A percentile compares a stretch with the other conserved stretches of the same genome.
Evolutionary conservation across 2,113 vertebrate genomes (phyloP).

Genomic region (Centropus bengalensis): DNA sequence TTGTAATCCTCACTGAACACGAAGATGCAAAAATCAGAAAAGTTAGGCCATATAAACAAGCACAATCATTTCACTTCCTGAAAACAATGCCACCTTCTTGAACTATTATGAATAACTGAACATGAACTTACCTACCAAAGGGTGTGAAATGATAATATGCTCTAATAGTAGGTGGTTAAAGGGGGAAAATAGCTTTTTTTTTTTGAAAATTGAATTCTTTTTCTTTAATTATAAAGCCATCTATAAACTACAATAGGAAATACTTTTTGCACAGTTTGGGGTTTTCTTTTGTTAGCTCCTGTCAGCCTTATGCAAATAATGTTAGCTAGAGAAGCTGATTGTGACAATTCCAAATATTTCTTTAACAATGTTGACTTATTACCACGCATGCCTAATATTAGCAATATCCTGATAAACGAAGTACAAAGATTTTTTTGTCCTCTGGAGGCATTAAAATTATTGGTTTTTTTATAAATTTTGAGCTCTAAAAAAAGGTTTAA

Average conservation of each 20-base stretch:
- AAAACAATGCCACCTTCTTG: not conserved
- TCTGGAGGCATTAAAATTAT: not conserved
- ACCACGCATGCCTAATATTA: not conserved
- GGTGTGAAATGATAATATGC: not conserved
- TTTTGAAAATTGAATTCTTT: not conserved
- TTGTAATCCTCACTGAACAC: not conserved
- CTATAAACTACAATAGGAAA: not conserved
- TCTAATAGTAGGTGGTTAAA: not conserved
- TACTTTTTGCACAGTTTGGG: not conserved
- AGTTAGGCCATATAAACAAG: not conserved
- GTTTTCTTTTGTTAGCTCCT: not conserved
- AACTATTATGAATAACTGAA: not conserved
- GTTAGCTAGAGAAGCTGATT: not conserved
- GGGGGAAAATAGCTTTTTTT: not conserved
- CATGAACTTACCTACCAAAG: not conserved
- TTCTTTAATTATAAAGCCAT: not conserved
- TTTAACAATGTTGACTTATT: not conserved
- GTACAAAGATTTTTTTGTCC: not conserved
- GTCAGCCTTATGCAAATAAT: not conserved
- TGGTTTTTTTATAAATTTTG: not conserved
- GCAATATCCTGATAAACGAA: not conserved
- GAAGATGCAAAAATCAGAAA: not conserved
- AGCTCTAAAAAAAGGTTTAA: not conserved
- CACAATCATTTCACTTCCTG: not conserved
- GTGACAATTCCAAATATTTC: not conserved